Evolutionary conservation across 2,888 invertebrate genomes (phyloP).

Genomic region (Mythimna lalbum): DNA sequence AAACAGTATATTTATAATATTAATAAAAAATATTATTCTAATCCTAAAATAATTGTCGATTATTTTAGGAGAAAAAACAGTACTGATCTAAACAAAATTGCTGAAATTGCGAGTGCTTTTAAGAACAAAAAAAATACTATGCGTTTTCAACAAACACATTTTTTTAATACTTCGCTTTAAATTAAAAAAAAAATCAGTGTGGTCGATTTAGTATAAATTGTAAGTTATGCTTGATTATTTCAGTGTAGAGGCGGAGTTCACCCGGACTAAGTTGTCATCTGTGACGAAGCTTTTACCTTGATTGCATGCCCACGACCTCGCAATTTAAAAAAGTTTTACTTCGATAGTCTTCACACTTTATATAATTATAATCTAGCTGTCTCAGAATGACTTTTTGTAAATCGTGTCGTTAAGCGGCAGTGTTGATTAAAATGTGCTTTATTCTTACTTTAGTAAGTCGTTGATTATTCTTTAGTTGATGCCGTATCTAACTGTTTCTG

Average conservation of each 20-base stretch:
- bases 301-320: slow-evolving; percentile 76
- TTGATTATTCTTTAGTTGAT: background rate
- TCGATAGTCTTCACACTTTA: slow-evolving; percentile 72
- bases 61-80: too few relatives aligned
- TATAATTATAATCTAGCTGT: slow-evolving; percentile 64
- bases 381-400: slow-evolving; percentile 33
- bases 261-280: slow-evolving; percentile 51
- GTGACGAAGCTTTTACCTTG: slow-evolving; percentile 77
- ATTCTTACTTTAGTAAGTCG: background rate
- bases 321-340: slow-evolving; percentile 71
- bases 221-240: slow-evolving; percentile 53
- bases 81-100: too few relatives aligned
- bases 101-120: too few relatives aligned
- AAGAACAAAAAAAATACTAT: too few relatives aligned
- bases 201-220: slow-evolving; percentile 3
- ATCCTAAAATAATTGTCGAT: too few relatives aligned
- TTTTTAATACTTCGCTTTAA: background rate
- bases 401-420: background rate
- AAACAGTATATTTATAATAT: too few relatives aligned
- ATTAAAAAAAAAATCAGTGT: background rate
- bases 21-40: too few relatives aligned
- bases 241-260: slow-evolving; percentile 32
- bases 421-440: background rate
- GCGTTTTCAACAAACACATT: background rate
- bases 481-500: too few relatives aligned